Conservation (phyloP, 2,797 vertebrate genomes). For the Syncerus caffer region DNA sequence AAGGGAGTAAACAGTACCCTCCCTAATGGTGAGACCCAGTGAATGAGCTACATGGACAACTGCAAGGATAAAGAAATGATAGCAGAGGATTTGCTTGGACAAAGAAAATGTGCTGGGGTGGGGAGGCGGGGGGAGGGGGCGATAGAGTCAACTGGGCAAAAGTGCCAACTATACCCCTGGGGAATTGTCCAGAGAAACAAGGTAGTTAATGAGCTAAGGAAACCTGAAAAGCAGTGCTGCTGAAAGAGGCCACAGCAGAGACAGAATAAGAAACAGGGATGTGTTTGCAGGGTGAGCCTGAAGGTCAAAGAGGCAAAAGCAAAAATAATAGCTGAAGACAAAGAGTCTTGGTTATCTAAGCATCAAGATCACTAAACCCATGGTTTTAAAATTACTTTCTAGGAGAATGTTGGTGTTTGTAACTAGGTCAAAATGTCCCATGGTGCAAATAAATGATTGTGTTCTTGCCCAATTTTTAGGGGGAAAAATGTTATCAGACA, state of each 20-base stretch:
- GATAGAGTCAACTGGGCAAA: background rate
- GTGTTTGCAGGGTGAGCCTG: background rate
- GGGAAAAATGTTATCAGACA: background rate
- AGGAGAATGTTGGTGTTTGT: background rate
- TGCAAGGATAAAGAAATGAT: background rate
- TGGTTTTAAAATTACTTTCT: background rate
- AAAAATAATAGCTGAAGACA: background rate
- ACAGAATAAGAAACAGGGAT: background rate
- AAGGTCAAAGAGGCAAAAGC: background rate
- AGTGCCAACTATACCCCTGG: background rate
- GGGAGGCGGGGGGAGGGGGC: no score
- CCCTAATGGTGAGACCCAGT: background rate
- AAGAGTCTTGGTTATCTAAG: background rate
- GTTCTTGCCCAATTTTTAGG: background rate
- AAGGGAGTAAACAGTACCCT: slow-evolving; percentile 36
- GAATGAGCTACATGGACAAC: background rate
- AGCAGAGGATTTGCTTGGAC: background rate
- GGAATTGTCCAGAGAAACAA: slow-evolving; percentile 4
- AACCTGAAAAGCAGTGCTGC: slow-evolving; percentile 40
- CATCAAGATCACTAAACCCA: background rate
- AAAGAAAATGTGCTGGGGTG: background rate
- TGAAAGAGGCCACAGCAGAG: background rate
- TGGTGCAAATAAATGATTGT: background rate
- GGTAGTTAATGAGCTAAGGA: slow-evolving; percentile 38
- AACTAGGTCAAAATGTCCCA: slow-evolving; percentile 38